Conservation (phyloP, 2,888 invertebrate genomes). For the Watsonalla binaria region DNA sequence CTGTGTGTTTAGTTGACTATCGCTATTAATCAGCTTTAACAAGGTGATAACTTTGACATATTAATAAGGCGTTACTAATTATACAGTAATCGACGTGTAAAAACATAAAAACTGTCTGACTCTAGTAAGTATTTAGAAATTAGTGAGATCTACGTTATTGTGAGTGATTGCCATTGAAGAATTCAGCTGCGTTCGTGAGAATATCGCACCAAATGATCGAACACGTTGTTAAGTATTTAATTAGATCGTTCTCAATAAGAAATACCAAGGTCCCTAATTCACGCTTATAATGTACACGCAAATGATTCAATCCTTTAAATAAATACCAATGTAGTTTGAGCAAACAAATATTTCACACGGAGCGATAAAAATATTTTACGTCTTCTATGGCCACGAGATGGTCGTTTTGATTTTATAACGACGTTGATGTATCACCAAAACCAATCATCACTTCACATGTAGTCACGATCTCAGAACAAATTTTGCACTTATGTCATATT, state of each 20-base stretch:
- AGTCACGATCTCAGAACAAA: constrained; percentile 27
- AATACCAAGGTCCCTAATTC: constrained; percentile 38
- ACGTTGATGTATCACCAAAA: constrained; percentile 1
- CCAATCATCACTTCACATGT: constrained; percentile 27
- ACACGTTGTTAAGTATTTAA: constrained; percentile 27
- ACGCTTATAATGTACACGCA: constrained; percentile 27
- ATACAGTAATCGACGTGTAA: too few species aligned
- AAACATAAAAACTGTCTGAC: not conserved
- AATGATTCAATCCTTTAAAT: constrained; percentile 20
- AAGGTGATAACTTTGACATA: too few species aligned
- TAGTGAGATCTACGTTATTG: constrained; percentile 24
- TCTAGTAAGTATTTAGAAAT: constrained; percentile 11
- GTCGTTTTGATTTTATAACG: not conserved
- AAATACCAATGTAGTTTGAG: not conserved
- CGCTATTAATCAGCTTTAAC: too few species aligned
- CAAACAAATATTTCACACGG: not conserved
- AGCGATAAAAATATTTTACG: not conserved
- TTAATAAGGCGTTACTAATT: too few species aligned
- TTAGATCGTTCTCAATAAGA: constrained; percentile 42
- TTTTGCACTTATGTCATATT: constrained; percentile 29
- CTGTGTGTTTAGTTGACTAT: too few species aligned
- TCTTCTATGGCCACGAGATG: not conserved
- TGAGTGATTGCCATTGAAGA: constrained; percentile 26
- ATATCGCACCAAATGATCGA: constrained; percentile 35
- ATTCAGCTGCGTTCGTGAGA: constrained; percentile 36